Conservation (phyloP, 1,140 invertebrate genomes). For the Rhopalosiphum padi region DNA sequence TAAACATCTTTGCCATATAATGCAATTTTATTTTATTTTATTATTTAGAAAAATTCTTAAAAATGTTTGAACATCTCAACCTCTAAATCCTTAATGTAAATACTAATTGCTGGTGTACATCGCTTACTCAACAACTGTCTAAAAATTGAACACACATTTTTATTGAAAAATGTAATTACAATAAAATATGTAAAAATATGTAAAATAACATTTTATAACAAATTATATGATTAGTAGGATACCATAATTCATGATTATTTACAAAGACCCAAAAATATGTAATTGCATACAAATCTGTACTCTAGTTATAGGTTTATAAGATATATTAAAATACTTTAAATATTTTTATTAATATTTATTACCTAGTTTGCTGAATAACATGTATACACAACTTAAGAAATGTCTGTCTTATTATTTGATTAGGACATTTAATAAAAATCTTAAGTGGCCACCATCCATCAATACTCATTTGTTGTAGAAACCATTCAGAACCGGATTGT, state of each 20-base stretch:
- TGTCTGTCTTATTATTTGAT: constrained; percentile 94
- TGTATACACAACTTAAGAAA: constrained; percentile 92
- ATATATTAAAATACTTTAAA: no score
- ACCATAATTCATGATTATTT: not conserved
- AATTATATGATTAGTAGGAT: not conserved
- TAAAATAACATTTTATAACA: not conserved
- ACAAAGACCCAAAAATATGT: no score
- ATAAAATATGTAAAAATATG: not conserved
- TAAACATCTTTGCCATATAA: no score
- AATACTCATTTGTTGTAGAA: constrained; percentile 88
- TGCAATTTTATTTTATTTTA: not conserved
- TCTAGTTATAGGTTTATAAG: not conserved
- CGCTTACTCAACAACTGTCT: not conserved
- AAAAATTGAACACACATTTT: no score
- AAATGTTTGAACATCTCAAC: not conserved
- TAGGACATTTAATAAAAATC: constrained; percentile 93
- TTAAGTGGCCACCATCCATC: constrained; percentile 95
- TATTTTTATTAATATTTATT: not conserved
- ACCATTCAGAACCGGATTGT: constrained; percentile 90
- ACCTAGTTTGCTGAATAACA: constrained; percentile 87
- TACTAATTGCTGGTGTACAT: not conserved
- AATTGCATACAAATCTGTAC: not conserved
- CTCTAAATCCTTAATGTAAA: not conserved
- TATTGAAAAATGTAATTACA: no score
- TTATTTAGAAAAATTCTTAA: no score